phyloP scores from a whole-genome alignment of 2,113 vertebrate species.

The Colius striatus region DNA sequence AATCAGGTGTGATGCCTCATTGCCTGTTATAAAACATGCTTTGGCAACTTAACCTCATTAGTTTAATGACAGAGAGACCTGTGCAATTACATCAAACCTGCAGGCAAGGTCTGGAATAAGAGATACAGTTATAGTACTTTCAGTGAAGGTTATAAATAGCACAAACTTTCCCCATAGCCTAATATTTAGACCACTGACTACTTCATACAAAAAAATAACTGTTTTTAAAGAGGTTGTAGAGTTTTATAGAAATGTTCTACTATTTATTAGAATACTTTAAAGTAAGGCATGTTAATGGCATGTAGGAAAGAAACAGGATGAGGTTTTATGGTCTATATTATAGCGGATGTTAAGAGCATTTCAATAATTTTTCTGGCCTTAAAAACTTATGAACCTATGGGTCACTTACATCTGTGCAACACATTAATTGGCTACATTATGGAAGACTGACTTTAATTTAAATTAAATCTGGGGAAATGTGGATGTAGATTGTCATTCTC shows the following conservation, averaged over 20 bases:
- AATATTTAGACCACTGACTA: background rate
- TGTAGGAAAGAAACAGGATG: background rate
- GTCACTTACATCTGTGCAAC: background rate
- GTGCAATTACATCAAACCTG: background rate
- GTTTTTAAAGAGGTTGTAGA: background rate
- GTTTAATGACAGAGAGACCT: slow-evolving; percentile 16
- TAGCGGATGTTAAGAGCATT: background rate
- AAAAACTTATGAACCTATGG: background rate
- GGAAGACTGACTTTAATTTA: background rate
- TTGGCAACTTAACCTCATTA: background rate
- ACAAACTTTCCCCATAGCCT: background rate
- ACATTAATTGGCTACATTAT: background rate
- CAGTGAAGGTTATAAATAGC: background rate
- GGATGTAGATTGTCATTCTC: background rate
- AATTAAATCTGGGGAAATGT: background rate
- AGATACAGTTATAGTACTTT: background rate
- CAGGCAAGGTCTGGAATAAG: background rate
- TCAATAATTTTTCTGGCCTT: background rate
- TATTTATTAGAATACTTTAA: background rate
- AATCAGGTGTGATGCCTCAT: background rate
- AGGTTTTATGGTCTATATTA: background rate
- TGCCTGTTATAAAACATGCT: background rate
- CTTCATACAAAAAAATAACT: background rate
- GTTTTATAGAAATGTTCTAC: background rate
- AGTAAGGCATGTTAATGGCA: background rate